Conservation (phyloP, 2,888 invertebrate species). For the Globia sparganii region DNA sequence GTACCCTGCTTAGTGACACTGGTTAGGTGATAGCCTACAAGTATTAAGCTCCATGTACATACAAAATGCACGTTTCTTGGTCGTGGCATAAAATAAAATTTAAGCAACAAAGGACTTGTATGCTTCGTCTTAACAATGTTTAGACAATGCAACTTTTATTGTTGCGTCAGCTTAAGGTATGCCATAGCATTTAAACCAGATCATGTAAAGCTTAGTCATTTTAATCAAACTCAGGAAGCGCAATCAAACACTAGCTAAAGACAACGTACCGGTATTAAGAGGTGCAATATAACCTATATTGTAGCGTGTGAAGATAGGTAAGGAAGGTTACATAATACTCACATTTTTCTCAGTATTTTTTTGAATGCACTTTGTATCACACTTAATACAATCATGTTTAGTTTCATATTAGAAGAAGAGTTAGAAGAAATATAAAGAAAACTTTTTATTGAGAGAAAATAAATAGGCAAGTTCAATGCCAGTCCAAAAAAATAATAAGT, state of each 20-base stretch:
- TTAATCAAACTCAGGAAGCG: not conserved
- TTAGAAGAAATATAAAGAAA: conserved; percentile 41
- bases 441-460: conserved; percentile 24
- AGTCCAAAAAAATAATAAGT: conserved; percentile 22
- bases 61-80: not conserved
- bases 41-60: not conserved
- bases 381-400: conserved; percentile 42
- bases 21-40: not conserved
- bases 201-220: not conserved
- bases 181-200: not conserved
- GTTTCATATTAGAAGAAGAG: conserved; percentile 1
- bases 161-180: not conserved
- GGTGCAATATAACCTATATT: not conserved
- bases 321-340: conserved; percentile 65
- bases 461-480: conserved; percentile 9
- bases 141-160: not conserved
- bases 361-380: conserved; percentile 76
- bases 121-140: not conserved
- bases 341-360: conserved; percentile 79
- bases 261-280: not conserved
- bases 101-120: not conserved
- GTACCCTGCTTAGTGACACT: not conserved
- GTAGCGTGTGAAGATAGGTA: not conserved
- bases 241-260: not conserved
- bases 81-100: not conserved